Conservation (phyloP, 2,888 invertebrate species). For the Choreutis nemorana region DNA sequence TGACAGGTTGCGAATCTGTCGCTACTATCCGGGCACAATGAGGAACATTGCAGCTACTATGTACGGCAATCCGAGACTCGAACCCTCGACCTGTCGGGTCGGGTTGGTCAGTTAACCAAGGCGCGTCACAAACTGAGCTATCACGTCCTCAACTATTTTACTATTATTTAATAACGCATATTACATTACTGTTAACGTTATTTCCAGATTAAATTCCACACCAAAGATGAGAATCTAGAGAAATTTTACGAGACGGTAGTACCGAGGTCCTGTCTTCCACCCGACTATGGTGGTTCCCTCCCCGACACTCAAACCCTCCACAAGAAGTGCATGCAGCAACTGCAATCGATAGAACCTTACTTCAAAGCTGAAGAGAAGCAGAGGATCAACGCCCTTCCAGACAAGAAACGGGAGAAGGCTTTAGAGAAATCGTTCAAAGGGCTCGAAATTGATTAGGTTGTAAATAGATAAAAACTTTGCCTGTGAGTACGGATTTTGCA, state of each 20-base stretch:
- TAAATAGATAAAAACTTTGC: background rate
- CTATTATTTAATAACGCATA: too few relatives aligned
- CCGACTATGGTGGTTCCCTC: constrained; percentile 69
- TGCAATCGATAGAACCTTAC: constrained; percentile 36
- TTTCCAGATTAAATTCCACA: constrained; percentile 69
- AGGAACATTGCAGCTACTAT: too few relatives aligned
- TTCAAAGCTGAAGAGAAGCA: constrained; percentile 51
- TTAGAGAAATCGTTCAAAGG: constrained; percentile 76
- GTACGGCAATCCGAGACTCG: too few relatives aligned
- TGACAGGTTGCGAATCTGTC: too few relatives aligned
- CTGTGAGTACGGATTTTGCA: too few relatives aligned
- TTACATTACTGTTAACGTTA: background rate
- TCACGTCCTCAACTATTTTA: background rate
- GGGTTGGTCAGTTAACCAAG: too few relatives aligned
- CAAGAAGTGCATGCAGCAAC: constrained; percentile 42
- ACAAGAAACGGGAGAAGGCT: constrained; percentile 56
- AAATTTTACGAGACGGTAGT: constrained; percentile 63
- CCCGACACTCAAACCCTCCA: constrained; percentile 51
- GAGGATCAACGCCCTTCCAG: constrained; percentile 39
- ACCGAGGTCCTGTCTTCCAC: constrained; percentile 65
- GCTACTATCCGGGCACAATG: too few relatives aligned
- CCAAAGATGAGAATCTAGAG: constrained; percentile 59
- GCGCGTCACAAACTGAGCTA: background rate
- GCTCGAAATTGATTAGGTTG: constrained; percentile 70
- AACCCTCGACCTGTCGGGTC: too few relatives aligned